Evolutionary conservation across 2,797 vertebrate species (phyloP).

Genomic region (Cynopterus sphinx): DNA sequence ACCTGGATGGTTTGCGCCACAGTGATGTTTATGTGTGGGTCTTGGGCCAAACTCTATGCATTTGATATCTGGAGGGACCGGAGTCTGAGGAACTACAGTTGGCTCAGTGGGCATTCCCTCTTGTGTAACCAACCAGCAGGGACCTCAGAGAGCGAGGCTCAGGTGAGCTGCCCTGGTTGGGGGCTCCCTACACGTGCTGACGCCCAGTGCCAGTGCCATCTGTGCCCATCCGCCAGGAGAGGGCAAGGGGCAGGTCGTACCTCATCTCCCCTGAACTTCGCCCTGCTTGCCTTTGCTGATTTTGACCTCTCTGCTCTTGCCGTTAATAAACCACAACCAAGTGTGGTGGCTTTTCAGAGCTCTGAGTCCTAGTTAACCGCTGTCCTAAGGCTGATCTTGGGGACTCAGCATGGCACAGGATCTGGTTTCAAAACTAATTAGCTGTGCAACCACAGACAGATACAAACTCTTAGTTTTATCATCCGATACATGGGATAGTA

Average conservation of each 20-base stretch:
- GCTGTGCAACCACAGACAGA: neutral
- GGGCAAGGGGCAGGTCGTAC: neutral
- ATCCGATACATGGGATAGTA: neutral
- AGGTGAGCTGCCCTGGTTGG: neutral
- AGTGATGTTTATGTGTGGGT: neutral
- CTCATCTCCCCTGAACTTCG: neutral
- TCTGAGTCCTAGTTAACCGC: neutral
- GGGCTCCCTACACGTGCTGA: rapidly evolving
- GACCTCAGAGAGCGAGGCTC: neutral
- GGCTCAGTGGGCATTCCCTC: rapidly evolving
- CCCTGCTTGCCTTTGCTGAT: neutral
- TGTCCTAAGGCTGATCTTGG: neutral
- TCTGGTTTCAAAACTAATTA: neutral
- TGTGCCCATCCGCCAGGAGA: neutral
- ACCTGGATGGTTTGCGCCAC: neutral
- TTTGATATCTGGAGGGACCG: neutral
- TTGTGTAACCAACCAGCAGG: rapidly evolving
- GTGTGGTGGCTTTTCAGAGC: neutral
- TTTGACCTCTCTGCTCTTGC: neutral
- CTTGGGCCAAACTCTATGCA: neutral
- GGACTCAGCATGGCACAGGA: neutral
- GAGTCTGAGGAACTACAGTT: neutral
- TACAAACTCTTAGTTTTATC: neutral
- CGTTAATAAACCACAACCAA: neutral
- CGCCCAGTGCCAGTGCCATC: rapidly evolving